Evolutionary conservation across 2,888 invertebrate genomes (phyloP).

Genomic region (Doris montereyensis): DNA sequence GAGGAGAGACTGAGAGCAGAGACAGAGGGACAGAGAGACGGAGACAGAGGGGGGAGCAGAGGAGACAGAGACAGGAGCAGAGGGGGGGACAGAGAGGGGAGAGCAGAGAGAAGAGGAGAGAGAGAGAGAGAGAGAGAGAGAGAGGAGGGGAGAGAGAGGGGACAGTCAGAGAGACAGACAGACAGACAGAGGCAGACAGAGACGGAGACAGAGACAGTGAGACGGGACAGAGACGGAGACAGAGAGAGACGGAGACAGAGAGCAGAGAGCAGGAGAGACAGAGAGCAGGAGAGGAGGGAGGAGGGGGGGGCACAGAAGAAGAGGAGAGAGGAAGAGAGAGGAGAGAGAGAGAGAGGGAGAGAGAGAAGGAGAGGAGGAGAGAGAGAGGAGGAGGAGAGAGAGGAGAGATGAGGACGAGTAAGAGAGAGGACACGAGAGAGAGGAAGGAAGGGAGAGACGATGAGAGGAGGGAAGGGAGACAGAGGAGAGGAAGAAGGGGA

Average conservation of each 20-base stretch:
- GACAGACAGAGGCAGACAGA: too few relatives aligned
- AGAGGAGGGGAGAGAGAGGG: too few relatives aligned
- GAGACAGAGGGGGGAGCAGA: too few relatives aligned
- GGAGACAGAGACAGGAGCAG: background rate
- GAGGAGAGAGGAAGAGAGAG: background rate
- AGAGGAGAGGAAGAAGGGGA: too few relatives aligned
- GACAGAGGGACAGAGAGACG: too few relatives aligned
- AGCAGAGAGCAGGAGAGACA: too few relatives aligned
- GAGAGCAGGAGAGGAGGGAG: background rate
- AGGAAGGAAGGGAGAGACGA: background rate
- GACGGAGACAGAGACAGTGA: too few relatives aligned
- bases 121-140: background rate
- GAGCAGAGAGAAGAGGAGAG: constrained; percentile 9
- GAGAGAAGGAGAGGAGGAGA: constrained; percentile 5
- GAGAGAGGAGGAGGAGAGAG: background rate
- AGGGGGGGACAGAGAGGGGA: background rate
- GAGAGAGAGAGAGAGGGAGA: background rate
- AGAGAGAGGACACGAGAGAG: background rate
- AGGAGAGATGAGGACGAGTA: background rate
- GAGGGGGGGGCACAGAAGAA: background rate
- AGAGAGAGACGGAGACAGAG: too few relatives aligned
- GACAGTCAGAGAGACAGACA: too few relatives aligned
- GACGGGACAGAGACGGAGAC: too few relatives aligned
- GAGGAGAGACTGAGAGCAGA: too few relatives aligned
- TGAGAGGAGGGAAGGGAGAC: background rate